Base-by-base conservation (phyloP, 2,113 vertebrate genomes). In the Origma solitaria region DNA sequence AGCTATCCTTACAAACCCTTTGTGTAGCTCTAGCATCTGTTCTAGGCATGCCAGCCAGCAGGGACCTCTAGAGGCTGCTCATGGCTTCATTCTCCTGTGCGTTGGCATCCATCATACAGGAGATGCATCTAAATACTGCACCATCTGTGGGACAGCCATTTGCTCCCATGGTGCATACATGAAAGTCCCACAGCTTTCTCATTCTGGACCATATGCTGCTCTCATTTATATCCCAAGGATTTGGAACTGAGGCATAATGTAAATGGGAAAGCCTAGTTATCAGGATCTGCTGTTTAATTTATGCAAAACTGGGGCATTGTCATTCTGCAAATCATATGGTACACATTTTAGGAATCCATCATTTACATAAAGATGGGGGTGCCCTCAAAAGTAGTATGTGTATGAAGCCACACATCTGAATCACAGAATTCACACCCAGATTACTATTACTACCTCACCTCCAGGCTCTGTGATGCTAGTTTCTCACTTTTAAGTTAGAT, bases 81-180 rank as follows among this genome's bases (percentile, higher is more conserved):
- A 44, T 15, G 70, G n/a, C 79, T 95, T 75, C 85, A 78, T 92
- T 50, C 69, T 83, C 75, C 60, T 86, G 71, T 15, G 3, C 44
- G 4, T 10, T 97, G 93, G 92, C 95, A 96, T 96, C 76, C 87
- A 53, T 92, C 79, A 90, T 30, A 35, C 15, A 70, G 76, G 85
- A 88, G 90, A 56, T 60, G 71, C 60, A 56, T 70, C 88, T 86
- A 71, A 94, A 91, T 51, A 90, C 70, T 60, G 56, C 60, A 69
- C 93, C 94, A 95, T 96, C 94, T 96, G 94, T 88, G 90, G 93
- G 92, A 96, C 95, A 93, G 90, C 87, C 93, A 95, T 96, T 97
- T 96, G 87, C 79, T 97, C 92, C 90, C 90, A 93, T 83, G 76
- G 85, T 81, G 92, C 24, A 17, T 92, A 97, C 93, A 96, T 92